Percentiles rank a stretch among this genome's conserved stretches.
Evolutionary conservation across 2,797 vertebrate species (phyloP).

Genomic region (Danio aesculapii): DNA sequence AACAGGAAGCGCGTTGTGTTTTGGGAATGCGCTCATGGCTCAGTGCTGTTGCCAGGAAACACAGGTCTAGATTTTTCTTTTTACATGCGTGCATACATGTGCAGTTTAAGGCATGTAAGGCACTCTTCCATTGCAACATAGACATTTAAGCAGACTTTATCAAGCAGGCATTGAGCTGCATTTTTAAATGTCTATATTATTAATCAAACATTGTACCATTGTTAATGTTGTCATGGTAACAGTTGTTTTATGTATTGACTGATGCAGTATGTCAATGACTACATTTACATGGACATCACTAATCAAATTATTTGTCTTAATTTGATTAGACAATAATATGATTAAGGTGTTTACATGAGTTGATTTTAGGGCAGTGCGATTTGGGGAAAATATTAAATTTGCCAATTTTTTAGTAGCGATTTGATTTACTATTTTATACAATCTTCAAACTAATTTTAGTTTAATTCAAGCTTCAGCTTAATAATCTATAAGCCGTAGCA

Average conservation of each 20-base stretch:
- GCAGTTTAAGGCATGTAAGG: slow-evolving; percentile 15
- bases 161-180: neutral
- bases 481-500: too few species aligned
- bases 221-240: neutral
- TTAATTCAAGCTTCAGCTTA: too few species aligned
- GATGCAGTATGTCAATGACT: neutral
- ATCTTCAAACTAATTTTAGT: too few species aligned
- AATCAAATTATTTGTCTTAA: too few species aligned
- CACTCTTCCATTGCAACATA: neutral
- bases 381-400: too few species aligned
- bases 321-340: too few species aligned
- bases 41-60: slow-evolving; percentile 32
- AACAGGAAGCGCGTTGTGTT: slow-evolving; percentile 57
- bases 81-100: neutral
- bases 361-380: too few species aligned
- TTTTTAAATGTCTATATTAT: neutral
- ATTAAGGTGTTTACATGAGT: too few species aligned
- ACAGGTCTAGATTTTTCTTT: slow-evolving; percentile 17
- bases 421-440: too few species aligned
- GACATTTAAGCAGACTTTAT: neutral
- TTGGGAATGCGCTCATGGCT: slow-evolving; percentile 55
- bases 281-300: too few species aligned
- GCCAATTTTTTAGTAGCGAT: too few species aligned
- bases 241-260: neutral
- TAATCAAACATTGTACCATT: neutral